Conservation (phyloP, 2,113 vertebrate species). For the Sebastes schlegelii region DNA sequence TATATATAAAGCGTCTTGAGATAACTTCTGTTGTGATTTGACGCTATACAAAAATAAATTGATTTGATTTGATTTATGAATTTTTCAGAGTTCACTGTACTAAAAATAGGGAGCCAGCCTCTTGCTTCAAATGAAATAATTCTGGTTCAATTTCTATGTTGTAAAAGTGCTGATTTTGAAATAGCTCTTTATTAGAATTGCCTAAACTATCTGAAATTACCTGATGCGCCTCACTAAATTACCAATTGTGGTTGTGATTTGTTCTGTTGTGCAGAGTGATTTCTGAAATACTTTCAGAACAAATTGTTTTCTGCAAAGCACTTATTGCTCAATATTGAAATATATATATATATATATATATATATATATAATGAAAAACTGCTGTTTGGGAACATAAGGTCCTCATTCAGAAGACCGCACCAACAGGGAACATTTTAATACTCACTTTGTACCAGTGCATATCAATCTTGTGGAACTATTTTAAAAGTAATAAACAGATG, state of each 20-base stretch:
- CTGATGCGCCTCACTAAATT: conserved; percentile 8
- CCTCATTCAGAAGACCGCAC: background rate
- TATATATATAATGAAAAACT: background rate
- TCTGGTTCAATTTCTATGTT: conserved; percentile 10
- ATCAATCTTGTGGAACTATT: background rate
- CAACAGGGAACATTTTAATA: background rate
- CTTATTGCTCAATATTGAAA: conserved; percentile 3
- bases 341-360: background rate
- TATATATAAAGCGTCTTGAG: too few relatives aligned
- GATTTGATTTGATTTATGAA: too few relatives aligned
- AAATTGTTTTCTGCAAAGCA: conserved; percentile 11
- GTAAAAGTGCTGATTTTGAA: background rate
- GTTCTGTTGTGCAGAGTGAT: conserved; percentile 4
- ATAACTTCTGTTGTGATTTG: too few relatives aligned
- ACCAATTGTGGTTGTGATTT: conserved; percentile 3
- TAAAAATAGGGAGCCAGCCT: conserved; percentile 4
- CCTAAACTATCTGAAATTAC: background rate
- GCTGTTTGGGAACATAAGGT: background rate
- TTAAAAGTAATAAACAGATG: background rate
- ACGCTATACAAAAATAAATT: too few relatives aligned
- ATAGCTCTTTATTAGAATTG: conserved; percentile 4
- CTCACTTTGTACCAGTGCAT: background rate
- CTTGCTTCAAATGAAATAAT: conserved; percentile 4
- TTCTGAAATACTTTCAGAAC: background rate
- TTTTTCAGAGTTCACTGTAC: conserved; percentile 18